Evolutionary conservation across 2,888 invertebrate genomes (phyloP).

Genomic region (Dolichopus griseipennis): DNA sequence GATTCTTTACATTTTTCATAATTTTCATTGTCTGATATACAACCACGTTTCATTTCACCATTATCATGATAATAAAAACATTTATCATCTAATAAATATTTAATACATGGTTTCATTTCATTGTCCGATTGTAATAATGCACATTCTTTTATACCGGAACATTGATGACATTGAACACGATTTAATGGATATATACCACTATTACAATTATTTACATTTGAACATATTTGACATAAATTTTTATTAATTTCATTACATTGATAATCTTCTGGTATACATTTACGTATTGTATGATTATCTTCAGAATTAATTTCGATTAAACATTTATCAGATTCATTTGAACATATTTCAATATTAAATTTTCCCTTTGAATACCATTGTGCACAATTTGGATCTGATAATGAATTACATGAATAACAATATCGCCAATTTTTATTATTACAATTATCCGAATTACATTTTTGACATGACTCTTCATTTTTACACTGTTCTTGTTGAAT

Average conservation of each 20-base stretch:
- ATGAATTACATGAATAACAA: slow-evolving; percentile 16
- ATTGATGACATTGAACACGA: slow-evolving; percentile 27
- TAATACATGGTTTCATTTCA: slow-evolving; percentile 20
- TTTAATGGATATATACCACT: slow-evolving; percentile 24
- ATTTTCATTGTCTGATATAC: slow-evolving; percentile 24
- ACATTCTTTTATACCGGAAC: slow-evolving; percentile 22
- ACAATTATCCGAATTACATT: slow-evolving; percentile 10
- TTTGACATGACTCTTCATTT: background rate
- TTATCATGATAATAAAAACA: slow-evolving; percentile 26
- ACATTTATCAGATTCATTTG: slow-evolving; percentile 19
- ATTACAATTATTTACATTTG: slow-evolving; percentile 24
- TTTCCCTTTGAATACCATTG: slow-evolving; percentile 1
- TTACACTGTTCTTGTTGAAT: background rate
- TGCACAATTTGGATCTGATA: slow-evolving; percentile 15
- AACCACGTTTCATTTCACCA: slow-evolving; percentile 27
- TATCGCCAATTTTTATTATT: background rate
- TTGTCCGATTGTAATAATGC: background rate
- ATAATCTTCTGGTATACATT: slow-evolving; percentile 17
- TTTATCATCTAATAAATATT: slow-evolving; percentile 24
- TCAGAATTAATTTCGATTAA: slow-evolving; percentile 17
- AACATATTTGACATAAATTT: slow-evolving; percentile 12
- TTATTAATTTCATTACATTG: slow-evolving; percentile 7
- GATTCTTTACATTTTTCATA: slow-evolving; percentile 21
- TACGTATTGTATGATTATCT: slow-evolving; percentile 20
- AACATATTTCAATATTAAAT: slow-evolving; percentile 17